Percentiles rank a stretch among this genome's conserved stretches.
phyloP scores from a whole-genome alignment of 2,797 vertebrate genomes.

The Fistularia commersonii region DNA sequence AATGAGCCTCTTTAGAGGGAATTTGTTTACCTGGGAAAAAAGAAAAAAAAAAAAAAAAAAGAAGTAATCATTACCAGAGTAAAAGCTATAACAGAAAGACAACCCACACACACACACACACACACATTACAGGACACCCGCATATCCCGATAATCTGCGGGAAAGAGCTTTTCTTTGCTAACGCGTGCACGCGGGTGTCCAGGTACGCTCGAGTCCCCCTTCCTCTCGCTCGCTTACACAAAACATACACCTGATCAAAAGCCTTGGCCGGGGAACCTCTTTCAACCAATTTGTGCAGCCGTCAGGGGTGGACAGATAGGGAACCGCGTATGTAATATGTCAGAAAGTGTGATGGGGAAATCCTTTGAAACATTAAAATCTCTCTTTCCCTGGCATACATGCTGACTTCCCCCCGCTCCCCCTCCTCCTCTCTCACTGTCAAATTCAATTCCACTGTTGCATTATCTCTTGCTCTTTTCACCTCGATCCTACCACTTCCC shows the following conservation, averaged over 20 bases:
- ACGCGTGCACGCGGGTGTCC: conserved; percentile 14
- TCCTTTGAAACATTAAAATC: conserved; percentile 74
- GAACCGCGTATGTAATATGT: conserved; percentile 70
- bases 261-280: conserved; percentile 67
- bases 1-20: too few relatives aligned
- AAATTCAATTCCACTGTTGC: conserved; percentile 35
- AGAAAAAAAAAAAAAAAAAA: too few relatives aligned
- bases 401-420: conserved; percentile 15
- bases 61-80: too few relatives aligned
- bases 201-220: conserved; percentile 26
- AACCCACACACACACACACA: conserved; percentile 1
- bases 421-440: conserved; percentile 31
- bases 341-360: conserved; percentile 72
- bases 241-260: conserved; percentile 61
- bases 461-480: conserved; percentile 47
- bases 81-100: too few relatives aligned
- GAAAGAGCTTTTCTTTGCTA: conserved; percentile 20
- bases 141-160: conserved; percentile 10
- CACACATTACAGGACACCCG: conserved; percentile 5
- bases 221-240: conserved; percentile 17
- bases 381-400: conserved; percentile 19
- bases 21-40: too few relatives aligned
- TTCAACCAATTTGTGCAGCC: conserved; percentile 78
- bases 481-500: conserved; percentile 38
- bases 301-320: conserved; percentile 68